Conservation (phyloP, 1,140 invertebrate genomes). For the Triops cancriformis region DNA sequence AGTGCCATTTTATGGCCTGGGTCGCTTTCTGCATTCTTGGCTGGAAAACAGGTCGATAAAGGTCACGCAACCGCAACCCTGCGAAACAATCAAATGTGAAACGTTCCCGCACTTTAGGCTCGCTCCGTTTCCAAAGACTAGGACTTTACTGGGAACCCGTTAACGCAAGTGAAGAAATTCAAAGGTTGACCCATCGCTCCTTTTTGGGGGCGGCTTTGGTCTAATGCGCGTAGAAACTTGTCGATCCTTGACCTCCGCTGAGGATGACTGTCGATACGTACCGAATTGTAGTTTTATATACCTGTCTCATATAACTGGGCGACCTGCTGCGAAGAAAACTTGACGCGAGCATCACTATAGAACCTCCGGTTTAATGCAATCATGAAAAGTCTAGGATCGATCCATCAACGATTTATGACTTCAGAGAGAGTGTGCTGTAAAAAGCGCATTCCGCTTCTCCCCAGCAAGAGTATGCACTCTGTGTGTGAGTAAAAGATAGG, state of each 20-base stretch:
- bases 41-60: background rate
- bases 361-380: background rate
- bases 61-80: conserved; percentile 11
- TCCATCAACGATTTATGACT: conserved; percentile 3
- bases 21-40: conserved; percentile 9
- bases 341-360: background rate
- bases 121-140: too few relatives aligned
- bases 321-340: background rate
- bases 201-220: too few relatives aligned
- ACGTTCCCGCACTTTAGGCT: background rate
- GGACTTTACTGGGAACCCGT: background rate
- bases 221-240: background rate
- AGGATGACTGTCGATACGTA: background rate
- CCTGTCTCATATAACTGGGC: background rate
- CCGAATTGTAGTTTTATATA: background rate
- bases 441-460: background rate
- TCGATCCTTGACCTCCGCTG: background rate
- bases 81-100: background rate
- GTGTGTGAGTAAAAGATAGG: background rate
- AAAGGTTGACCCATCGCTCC: too few relatives aligned
- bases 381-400: background rate
- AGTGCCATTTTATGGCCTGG: background rate
- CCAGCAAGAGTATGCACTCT: background rate
- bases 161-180: background rate
- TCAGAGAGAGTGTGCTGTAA: background rate